A percentile compares a stretch with the other conserved stretches of the same genome.
Conservation (phyloP, 2,113 vertebrate genomes). For the Anhinga rufa region DNA sequence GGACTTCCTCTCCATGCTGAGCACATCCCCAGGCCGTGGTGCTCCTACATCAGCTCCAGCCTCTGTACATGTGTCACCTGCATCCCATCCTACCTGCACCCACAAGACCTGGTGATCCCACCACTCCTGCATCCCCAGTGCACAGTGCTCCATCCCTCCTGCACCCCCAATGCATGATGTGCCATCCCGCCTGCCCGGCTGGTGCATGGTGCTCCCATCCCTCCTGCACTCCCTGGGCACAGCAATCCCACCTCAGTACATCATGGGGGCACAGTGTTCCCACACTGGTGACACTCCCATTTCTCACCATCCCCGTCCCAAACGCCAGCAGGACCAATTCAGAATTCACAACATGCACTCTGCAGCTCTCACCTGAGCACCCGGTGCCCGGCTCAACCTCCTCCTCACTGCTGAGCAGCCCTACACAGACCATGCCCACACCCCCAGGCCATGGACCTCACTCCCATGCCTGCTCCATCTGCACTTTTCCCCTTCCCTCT, state of each 20-base stretch:
- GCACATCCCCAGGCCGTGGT: not conserved
- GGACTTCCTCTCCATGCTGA: accelerated
- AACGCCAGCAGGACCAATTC: not conserved
- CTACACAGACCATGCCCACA: not conserved
- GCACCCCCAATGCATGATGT: accelerated
- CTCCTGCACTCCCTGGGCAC: too few relatives aligned
- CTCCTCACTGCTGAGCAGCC: not conserved
- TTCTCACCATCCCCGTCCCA: not conserved
- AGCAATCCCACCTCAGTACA: accelerated
- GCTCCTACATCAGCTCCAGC: not conserved
- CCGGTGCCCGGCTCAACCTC: not conserved
- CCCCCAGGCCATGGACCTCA: not conserved
- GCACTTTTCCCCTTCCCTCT: not conserved
- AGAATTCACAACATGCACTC: too few relatives aligned
- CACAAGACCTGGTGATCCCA: not conserved
- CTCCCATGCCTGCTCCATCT: not conserved
- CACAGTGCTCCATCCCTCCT: not conserved
- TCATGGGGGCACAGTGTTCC: not conserved
- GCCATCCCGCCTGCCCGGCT: too few relatives aligned
- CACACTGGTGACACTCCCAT: not conserved
- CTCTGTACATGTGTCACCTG: not conserved
- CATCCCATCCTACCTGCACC: not conserved
- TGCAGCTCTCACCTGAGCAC: not conserved
- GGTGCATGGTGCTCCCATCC: too few relatives aligned
- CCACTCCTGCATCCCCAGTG: not conserved